A percentile compares a stretch with the other conserved stretches of the same genome.
These are phyloP conservation scores for Channa argus DNA, from an alignment of 2,113 vertebrate genomes.

Conservation along the genomic window DNA sequence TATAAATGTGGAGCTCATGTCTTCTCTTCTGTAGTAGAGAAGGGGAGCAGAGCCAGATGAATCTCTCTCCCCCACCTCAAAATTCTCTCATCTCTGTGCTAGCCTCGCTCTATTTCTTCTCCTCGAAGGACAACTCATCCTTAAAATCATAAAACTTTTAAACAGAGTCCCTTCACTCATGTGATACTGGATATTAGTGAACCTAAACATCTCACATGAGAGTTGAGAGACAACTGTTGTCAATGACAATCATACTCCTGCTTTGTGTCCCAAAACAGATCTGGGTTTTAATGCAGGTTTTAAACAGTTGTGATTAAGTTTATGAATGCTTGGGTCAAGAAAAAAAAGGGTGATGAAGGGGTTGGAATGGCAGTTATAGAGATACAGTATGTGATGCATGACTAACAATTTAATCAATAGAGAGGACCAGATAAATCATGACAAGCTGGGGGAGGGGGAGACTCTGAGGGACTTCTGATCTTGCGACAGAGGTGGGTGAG, in stretches of 20 bases:
- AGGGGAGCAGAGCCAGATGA: slow-evolving; percentile 38
- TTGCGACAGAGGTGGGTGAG: slow-evolving; percentile 29
- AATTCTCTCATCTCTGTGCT: slow-evolving; percentile 27
- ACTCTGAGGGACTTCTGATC: slow-evolving; percentile 15
- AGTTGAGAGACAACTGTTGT: slow-evolving; percentile 17
- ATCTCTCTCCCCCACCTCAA: slow-evolving; percentile 26
- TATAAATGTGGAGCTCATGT: slow-evolving; percentile 69
- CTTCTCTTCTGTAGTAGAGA: slow-evolving; percentile 46
- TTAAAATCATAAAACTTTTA: slow-evolving; percentile 27
- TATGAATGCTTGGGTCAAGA: slow-evolving; percentile 13
- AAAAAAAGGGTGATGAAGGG: neutral
- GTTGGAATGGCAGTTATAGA: slow-evolving; percentile 30
- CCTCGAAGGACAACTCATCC: slow-evolving; percentile 23
- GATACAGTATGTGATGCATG: slow-evolving; percentile 45
- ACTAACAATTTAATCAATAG: slow-evolving; percentile 61
- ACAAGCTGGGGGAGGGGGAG: slow-evolving; percentile 31
- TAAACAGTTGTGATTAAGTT: slow-evolving; percentile 3
- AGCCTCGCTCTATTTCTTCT: neutral
- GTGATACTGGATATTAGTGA: slow-evolving; percentile 4
- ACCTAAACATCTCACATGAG: slow-evolving; percentile 6
- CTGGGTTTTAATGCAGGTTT: too few relatives aligned
- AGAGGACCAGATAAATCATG: slow-evolving; percentile 44
- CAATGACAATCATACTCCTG: slow-evolving; percentile 24
- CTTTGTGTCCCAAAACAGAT: neutral
- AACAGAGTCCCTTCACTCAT: slow-evolving; percentile 5